Evolutionary conservation across 1,140 invertebrate genomes (phyloP).

Genomic region (Brachionus sp.): DNA sequence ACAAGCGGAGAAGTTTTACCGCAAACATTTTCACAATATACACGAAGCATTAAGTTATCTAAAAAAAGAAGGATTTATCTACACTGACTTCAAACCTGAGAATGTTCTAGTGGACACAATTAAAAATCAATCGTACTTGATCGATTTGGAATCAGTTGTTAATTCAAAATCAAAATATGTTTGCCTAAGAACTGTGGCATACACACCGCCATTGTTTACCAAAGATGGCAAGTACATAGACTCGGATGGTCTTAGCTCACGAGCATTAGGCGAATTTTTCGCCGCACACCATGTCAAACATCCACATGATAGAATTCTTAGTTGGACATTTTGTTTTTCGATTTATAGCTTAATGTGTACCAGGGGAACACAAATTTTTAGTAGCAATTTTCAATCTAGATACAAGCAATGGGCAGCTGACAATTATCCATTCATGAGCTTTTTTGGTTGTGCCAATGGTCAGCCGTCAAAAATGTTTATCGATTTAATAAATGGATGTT

Average conservation of each 20-base stretch:
- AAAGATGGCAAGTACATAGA: background rate
- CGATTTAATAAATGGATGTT: slow-evolving; percentile 18
- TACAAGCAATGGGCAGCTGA: slow-evolving; percentile 18
- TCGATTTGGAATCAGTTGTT: slow-evolving; percentile 42
- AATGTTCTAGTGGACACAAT: slow-evolving; percentile 16
- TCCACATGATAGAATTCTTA: slow-evolving; percentile 31
- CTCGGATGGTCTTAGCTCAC: background rate
- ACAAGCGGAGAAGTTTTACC: background rate
- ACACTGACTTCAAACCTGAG: slow-evolving; percentile 42
- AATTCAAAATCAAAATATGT: slow-evolving; percentile 26
- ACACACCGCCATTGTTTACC: slow-evolving; percentile 29
- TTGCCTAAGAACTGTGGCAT: slow-evolving; percentile 24
- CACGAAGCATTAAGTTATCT: background rate
- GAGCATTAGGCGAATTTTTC: background rate
- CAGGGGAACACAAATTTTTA: background rate
- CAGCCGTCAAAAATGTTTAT: slow-evolving; percentile 3
- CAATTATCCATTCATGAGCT: slow-evolving; percentile 23
- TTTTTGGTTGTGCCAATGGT: slow-evolving; percentile 12
- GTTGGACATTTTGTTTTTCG: slow-evolving; percentile 45
- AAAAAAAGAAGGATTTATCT: slow-evolving; percentile 20
- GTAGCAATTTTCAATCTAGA: background rate
- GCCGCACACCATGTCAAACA: background rate
- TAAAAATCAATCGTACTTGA: background rate
- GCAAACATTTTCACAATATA: background rate
- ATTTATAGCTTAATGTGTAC: slow-evolving; percentile 28